phyloP scores from a whole-genome alignment of 2,113 vertebrate genomes.

The Colistium nudipinnis region DNA sequence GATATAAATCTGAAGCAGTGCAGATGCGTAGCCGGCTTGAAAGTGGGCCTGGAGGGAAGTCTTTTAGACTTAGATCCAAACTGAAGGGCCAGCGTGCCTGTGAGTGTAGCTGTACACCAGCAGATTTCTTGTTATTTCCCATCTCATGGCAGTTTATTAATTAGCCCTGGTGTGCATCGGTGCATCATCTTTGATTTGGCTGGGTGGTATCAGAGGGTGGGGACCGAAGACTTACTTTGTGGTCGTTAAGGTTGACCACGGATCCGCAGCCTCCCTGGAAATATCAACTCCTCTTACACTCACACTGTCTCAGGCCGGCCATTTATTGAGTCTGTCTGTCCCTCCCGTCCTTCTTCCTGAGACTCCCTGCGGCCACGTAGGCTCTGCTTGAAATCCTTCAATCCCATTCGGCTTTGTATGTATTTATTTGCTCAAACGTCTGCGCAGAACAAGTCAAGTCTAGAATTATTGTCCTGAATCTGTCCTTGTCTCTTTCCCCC shows the following conservation, averaged over 20 bases:
- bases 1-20: conserved; percentile 72
- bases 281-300: conserved; percentile 46
- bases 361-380: conserved; percentile 40
- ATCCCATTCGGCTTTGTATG: conserved; percentile 53
- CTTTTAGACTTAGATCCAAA: conserved; percentile 64
- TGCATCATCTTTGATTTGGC: background rate
- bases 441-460: conserved; percentile 53
- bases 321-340: conserved; percentile 43
- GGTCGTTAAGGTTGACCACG: background rate
- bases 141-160: conserved; percentile 7
- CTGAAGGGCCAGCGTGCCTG: conserved; percentile 29
- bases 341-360: conserved; percentile 21
- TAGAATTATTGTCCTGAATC: conserved; percentile 60
- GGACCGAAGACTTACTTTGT: background rate
- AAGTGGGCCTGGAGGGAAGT: conserved; percentile 71
- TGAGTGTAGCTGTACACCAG: background rate
- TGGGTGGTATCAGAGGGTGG: background rate
- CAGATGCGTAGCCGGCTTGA: conserved; percentile 61
- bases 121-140: conserved; percentile 1
- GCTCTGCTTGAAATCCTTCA: conserved; percentile 54
- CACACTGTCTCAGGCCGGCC: conserved; percentile 45
- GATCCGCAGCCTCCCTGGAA: conserved; percentile 21
- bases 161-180: background rate
- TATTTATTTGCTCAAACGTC: conserved; percentile 39
- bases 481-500: conserved; percentile 43